Evolutionary conservation across 2,888 invertebrate species (phyloP).

Genomic region (Lithophane ornitopus): DNA sequence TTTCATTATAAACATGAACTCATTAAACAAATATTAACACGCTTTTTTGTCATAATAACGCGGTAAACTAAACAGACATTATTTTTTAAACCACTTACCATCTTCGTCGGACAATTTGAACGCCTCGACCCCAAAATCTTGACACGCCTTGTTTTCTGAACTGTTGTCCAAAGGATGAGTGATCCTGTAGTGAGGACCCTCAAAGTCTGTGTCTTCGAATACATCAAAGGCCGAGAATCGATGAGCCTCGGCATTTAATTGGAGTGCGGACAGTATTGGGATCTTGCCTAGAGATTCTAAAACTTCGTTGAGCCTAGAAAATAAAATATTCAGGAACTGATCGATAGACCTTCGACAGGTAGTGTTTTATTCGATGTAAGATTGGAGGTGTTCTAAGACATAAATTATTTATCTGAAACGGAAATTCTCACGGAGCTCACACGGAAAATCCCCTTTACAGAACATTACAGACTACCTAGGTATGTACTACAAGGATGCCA

Average conservation of each 20-base stretch:
- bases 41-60: constrained; percentile 22
- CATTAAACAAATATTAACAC: constrained; percentile 24
- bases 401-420: constrained; percentile 33
- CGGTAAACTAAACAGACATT: constrained; percentile 35
- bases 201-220: constrained; percentile 89
- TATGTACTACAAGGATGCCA: constrained; percentile 27
- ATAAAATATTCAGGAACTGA: constrained; percentile 47
- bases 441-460: constrained; percentile 33
- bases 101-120: constrained; percentile 88
- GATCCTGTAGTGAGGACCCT: constrained; percentile 83
- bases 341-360: constrained; percentile 7
- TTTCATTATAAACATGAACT: constrained; percentile 52
- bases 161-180: constrained; percentile 82
- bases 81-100: constrained; percentile 75
- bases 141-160: constrained; percentile 80
- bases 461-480: constrained; percentile 1
- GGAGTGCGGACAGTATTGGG: constrained; percentile 94
- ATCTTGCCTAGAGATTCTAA: constrained; percentile 94
- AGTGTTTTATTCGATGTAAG: constrained; percentile 19
- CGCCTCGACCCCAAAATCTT: constrained; percentile 87
- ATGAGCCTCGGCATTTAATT: constrained; percentile 92
- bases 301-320: constrained; percentile 93
- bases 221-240: constrained; percentile 92
- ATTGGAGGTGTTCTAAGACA: constrained; percentile 5
- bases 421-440: constrained; percentile 17